Evolutionary conservation across 2,888 invertebrate genomes (phyloP).

Genomic region (Pristionchus mayeri): DNA sequence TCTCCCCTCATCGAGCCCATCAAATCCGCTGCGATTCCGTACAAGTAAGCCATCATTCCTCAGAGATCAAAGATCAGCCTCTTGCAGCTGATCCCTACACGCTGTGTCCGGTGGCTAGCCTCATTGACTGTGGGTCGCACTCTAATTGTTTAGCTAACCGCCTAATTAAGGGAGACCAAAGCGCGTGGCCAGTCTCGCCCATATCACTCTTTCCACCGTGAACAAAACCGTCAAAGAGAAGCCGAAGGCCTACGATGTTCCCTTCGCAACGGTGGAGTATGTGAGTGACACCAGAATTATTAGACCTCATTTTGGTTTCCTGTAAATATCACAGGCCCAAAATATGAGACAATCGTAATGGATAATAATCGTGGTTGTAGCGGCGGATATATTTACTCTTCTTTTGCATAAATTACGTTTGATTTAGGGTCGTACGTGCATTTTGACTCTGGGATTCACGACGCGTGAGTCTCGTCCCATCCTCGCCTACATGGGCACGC

Average conservation of each 20-base stretch:
- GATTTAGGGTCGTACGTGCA: conserved; percentile 32
- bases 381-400: too few species aligned
- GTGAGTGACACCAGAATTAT: too few species aligned
- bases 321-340: too few species aligned
- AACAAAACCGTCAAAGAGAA: too few species aligned
- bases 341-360: too few species aligned
- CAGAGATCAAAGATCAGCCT: background rate
- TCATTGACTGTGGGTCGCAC: conserved; percentile 1
- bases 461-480: conserved; percentile 29
- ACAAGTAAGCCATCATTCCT: background rate
- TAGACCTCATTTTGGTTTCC: too few species aligned
- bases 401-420: too few species aligned
- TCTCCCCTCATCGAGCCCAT: too few species aligned
- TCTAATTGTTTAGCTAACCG: too few species aligned
- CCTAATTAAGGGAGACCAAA: background rate
- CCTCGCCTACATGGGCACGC: conserved; percentile 10
- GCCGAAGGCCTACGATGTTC: background rate
- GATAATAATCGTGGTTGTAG: too few species aligned
- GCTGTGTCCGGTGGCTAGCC: conserved; percentile 3
- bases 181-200: background rate
- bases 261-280: conserved; percentile 10
- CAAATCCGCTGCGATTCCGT: background rate
- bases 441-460: conserved; percentile 19
- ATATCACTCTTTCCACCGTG: too few species aligned
- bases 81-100: background rate